phyloP scores from a whole-genome alignment of 2,113 vertebrate species.

The Mesitornis unicolor region DNA sequence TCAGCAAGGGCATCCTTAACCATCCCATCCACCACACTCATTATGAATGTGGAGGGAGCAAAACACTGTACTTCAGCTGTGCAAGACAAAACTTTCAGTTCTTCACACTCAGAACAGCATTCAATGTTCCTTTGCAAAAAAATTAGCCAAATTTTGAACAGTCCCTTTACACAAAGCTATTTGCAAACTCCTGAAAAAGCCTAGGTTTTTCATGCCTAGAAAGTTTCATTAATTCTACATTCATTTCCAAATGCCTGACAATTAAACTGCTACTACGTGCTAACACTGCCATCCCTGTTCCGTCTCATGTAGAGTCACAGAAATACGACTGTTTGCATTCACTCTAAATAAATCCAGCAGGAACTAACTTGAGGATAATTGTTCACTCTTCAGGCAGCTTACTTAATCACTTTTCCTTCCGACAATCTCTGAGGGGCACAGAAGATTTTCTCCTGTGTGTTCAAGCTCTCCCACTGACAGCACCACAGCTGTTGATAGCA shows the following conservation, averaged over 20 bases:
- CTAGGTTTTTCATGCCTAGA: background rate
- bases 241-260: background rate
- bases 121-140: background rate
- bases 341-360: background rate
- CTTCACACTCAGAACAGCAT: background rate
- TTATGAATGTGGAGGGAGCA: accelerated
- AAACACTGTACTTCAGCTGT: background rate
- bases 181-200: background rate
- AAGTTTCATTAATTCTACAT: background rate
- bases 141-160: background rate
- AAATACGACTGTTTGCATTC: background rate
- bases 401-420: background rate
- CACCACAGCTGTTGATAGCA: background rate
- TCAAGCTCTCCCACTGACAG: background rate
- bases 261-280: background rate
- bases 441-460: background rate
- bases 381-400: background rate
- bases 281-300: background rate
- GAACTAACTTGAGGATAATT: background rate
- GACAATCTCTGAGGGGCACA: accelerated
- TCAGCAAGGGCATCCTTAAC: background rate
- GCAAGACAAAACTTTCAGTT: accelerated
- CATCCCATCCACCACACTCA: background rate
- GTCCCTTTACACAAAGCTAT: background rate
- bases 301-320: background rate